These are phyloP conservation scores for Chinchilla lanigera DNA, from an alignment of 2,113 vertebrate genomes.

Conservation along the genomic window DNA sequence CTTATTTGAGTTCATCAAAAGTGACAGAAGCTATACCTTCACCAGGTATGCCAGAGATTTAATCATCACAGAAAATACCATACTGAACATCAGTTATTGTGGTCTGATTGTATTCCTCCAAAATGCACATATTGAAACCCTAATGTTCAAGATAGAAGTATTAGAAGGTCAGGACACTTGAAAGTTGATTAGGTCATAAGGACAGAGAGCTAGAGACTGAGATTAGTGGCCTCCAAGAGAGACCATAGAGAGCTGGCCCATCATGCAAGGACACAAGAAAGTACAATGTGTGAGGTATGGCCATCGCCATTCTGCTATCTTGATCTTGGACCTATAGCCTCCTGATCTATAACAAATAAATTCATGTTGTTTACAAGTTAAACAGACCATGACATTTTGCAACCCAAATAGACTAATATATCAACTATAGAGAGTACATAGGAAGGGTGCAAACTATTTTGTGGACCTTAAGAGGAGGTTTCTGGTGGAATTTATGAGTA, in stretches of 20 bases:
- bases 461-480: background rate
- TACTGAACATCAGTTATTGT: background rate
- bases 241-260: background rate
- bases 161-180: background rate
- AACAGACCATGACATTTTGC: accelerated
- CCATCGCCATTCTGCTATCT: background rate
- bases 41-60: background rate
- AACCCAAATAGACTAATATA: background rate
- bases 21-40: background rate
- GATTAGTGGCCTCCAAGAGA: background rate
- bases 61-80: background rate
- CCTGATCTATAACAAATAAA: background rate
- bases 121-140: background rate
- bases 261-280: background rate
- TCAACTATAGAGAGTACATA: background rate
- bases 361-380: background rate
- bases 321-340: accelerated
- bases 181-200: accelerated
- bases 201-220: accelerated
- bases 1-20: background rate
- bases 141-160: background rate
- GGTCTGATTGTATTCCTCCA: background rate
- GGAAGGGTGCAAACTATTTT: background rate
- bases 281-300: background rate
- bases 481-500: background rate